These are phyloP conservation scores for Columba guinea DNA, from an alignment of 2,797 vertebrate genomes.

Conservation along the genomic window DNA sequence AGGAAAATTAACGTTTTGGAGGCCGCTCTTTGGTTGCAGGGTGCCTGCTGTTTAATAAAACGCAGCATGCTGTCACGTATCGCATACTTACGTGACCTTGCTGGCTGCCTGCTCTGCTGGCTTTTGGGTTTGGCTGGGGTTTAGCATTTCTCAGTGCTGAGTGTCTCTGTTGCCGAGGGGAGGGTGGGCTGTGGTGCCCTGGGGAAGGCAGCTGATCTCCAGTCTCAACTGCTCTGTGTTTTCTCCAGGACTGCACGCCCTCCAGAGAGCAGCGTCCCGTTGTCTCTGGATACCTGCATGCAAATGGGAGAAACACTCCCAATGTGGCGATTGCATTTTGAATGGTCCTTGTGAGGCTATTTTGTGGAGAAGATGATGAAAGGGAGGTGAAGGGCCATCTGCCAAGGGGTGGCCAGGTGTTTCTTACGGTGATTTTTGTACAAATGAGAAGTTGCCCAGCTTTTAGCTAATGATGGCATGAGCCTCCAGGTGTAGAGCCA, in stretches of 20 bases:
- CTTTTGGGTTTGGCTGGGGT: slow-evolving; percentile 32
- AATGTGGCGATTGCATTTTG: fast-evolving
- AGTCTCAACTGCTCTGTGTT: neutral
- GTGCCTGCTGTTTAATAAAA: slow-evolving; percentile 10
- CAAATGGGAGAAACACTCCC: neutral
- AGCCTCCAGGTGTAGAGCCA: neutral
- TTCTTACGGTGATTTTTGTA: neutral
- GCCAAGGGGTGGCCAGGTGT: neutral
- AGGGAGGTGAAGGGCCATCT: neutral
- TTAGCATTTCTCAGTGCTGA: neutral
- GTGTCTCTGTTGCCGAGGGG: neutral
- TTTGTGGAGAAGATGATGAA: neutral
- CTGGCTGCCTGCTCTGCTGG: slow-evolving; percentile 25
- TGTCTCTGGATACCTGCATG: fast-evolving
- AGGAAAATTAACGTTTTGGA: slow-evolving; percentile 19
- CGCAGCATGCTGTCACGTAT: slow-evolving; percentile 3
- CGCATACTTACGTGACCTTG: neutral
- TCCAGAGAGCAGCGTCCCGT: fast-evolving
- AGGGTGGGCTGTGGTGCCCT: neutral
- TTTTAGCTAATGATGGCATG: neutral
- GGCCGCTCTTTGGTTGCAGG: neutral
- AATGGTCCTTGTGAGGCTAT: neutral
- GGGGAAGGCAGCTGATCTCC: neutral
- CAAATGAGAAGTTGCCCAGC: neutral
- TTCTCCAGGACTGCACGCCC: neutral